phyloP scores from a whole-genome alignment of 2,113 vertebrate species.

The Pithys albifrons region DNA sequence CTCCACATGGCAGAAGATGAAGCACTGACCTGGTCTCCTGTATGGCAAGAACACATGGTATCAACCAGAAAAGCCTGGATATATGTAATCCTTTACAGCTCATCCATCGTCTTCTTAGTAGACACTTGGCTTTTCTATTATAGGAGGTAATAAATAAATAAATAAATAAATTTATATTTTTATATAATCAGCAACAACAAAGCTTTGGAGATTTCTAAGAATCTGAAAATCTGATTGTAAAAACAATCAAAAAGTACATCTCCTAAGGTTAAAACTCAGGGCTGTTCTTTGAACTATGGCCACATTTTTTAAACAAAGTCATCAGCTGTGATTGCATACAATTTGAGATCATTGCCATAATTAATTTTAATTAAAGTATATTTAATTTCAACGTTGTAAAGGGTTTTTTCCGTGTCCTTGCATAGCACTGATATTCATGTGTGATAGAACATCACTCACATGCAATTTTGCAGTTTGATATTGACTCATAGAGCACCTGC shows the following conservation, averaged over 20 bases:
- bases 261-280: background rate
- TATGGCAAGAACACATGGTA: rapidly evolving
- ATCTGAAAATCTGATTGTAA: background rate
- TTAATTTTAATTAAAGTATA: background rate
- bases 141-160: background rate
- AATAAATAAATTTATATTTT: background rate
- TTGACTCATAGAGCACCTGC: background rate
- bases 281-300: background rate
- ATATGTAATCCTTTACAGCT: background rate
- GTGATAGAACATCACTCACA: background rate
- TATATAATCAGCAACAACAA: background rate
- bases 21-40: rapidly evolving
- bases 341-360: background rate
- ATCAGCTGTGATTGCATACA: background rate
- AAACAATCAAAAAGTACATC: background rate
- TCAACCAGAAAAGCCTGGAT: background rate
- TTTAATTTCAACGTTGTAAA: background rate
- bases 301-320: background rate
- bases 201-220: background rate
- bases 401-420: background rate
- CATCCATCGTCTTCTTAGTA: background rate
- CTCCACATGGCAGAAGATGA: background rate
- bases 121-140: background rate
- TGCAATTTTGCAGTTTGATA: background rate
- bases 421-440: rapidly evolving